Evolutionary conservation across 2,888 invertebrate genomes (phyloP), one percentile per base, ranked within the genome.

Genomic region (Euspilapteryx auroguttella): DNA sequence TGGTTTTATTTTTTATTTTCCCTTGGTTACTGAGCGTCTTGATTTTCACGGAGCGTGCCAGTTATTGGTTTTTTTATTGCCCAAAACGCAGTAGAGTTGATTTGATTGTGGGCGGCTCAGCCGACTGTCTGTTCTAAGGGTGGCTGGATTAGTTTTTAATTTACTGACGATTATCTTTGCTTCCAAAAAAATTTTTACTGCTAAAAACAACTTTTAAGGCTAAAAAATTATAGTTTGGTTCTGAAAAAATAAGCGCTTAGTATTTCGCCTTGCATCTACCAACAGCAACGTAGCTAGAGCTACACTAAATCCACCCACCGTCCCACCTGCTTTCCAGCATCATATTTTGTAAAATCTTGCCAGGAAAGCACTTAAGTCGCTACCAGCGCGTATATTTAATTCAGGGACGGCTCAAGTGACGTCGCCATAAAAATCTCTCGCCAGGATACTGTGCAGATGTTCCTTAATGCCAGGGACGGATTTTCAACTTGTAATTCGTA

Each of bases 381-480:
- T 20, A 22, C 13, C 27, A n/a, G 12, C 51, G 50, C 59, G 55
- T 69, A 75, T 71, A 73, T 73, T 71, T 73, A 75, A 75, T 75
- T 73, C 73, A 71, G 47, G 44, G 53, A 40, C 52, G 44, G 43
- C 21, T 61, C 59, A 62, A 68, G 66, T 66, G 59, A 66, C 63
- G 64, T 63, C 55, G 53, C 65, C 64, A 73, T 75, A 75, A 75
- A 73, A 75, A 68, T 68, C 71, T 68, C 45, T 52, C 45, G 39
- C 49, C 47, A 55, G 63, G 75, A 75, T 65, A 61, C 65, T 71
- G 71, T 61, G 64, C 75, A 75, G 75, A 75, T 69, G 73, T 69
- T 68, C 45, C 55, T 37, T 34, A 34, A 34, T 32, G 37, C 49
- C 66, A 65, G 69, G 64, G 61, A 41, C 53, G 69, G 50, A 68